phyloP scores from a whole-genome alignment of 2,113 vertebrate genomes.

The Seriola aureovittata region DNA sequence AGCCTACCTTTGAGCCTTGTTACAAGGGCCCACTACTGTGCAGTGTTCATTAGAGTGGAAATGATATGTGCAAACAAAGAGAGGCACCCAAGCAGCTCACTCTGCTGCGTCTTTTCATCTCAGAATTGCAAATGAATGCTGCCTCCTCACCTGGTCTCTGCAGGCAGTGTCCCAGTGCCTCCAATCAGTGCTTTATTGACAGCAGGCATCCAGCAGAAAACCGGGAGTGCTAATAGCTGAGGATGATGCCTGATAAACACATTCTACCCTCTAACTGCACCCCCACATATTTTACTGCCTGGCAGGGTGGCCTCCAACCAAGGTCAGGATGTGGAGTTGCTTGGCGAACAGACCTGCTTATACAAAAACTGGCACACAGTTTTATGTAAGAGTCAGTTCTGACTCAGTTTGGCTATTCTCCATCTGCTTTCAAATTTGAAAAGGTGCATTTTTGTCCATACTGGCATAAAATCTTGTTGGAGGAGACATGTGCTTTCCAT shows the following conservation, averaged over 20 bases:
- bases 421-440: constrained; percentile 60
- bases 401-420: constrained; percentile 45
- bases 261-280: constrained; percentile 27
- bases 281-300: constrained; percentile 51
- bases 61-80: constrained; percentile 85
- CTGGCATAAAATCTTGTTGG: not conserved
- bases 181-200: constrained; percentile 79
- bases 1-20: constrained; percentile 71
- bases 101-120: constrained; percentile 73
- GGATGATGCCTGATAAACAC: constrained; percentile 74
- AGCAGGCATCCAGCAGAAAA: constrained; percentile 67
- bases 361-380: constrained; percentile 31
- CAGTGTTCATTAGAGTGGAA: constrained; percentile 82
- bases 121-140: constrained; percentile 83
- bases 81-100: constrained; percentile 70
- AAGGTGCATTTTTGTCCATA: constrained; percentile 51
- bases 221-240: constrained; percentile 61
- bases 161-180: constrained; percentile 77
- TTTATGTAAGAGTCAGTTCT: constrained; percentile 44
- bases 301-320: constrained; percentile 59
- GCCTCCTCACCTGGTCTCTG: constrained; percentile 82
- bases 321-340: constrained; percentile 67
- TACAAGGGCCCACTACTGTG: constrained; percentile 70
- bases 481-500: constrained; percentile 30
- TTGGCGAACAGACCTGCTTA: constrained; percentile 52